These are phyloP conservation scores for Trinectes maculatus DNA, from an alignment of 2,113 vertebrate genomes.

Conservation along the genomic window DNA sequence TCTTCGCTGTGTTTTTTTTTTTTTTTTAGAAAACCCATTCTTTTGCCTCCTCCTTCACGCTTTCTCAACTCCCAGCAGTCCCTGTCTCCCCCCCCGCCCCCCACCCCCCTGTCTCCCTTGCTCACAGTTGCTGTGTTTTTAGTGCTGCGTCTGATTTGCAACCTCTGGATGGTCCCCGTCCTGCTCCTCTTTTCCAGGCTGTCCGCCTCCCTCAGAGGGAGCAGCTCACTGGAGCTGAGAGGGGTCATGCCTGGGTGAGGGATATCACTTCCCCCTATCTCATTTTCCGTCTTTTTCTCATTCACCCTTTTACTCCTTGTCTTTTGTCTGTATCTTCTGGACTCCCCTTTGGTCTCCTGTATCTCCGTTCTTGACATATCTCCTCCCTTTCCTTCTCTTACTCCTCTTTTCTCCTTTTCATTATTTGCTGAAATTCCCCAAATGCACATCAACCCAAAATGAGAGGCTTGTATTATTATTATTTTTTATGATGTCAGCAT, in stretches of 20 bases:
- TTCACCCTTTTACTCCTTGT: conserved; percentile 19
- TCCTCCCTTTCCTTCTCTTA: not conserved
- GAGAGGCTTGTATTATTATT: conserved; percentile 21
- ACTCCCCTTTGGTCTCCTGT: not conserved
- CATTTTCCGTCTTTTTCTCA: conserved; percentile 41
- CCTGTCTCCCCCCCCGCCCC: conserved; percentile 15
- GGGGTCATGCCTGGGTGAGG: conserved; percentile 81
- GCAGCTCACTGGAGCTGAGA: conserved; percentile 62
- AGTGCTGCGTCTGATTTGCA: conserved; percentile 77
- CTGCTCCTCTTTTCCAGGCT: conserved; percentile 51
- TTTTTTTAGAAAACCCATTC: not conserved
- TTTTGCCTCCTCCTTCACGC: conserved; percentile 8
- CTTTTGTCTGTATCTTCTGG: not conserved
- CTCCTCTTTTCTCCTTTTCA: not conserved
- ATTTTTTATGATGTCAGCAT: conserved; percentile 7
- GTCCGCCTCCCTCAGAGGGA: conserved; percentile 70
- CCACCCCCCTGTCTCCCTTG: conserved; percentile 38
- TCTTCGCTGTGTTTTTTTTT: conserved; percentile 33
- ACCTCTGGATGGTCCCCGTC: conserved; percentile 70
- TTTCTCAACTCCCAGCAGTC: conserved; percentile 26
- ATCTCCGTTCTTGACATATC: conserved; percentile 4
- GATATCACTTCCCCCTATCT: conserved; percentile 74
- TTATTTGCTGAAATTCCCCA: conserved; percentile 32
- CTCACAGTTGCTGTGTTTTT: conserved; percentile 53
- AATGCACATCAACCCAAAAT: conserved; percentile 33